Conservation (phyloP, 2,797 vertebrate species). For the Acanthopagrus latus region DNA sequence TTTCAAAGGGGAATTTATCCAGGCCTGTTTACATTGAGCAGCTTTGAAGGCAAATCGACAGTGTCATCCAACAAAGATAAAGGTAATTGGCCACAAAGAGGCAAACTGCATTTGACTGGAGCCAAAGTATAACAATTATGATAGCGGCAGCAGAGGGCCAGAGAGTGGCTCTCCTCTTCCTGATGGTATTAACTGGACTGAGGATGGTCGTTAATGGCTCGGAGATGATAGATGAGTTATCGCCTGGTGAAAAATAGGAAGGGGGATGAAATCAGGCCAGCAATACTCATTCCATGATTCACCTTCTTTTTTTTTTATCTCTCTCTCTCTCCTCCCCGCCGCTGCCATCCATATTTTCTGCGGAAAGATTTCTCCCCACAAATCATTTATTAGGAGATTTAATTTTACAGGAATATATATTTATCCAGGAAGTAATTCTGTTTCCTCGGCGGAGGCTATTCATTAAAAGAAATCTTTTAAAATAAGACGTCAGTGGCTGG, state of each 20-base stretch:
- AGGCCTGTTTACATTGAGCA: constrained; percentile 22
- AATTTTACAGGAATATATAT: constrained; percentile 63
- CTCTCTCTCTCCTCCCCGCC: no score
- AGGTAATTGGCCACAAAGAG: constrained; percentile 71
- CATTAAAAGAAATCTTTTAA: constrained; percentile 66
- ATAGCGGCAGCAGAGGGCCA: constrained; percentile 53
- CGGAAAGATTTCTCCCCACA: constrained; percentile 51
- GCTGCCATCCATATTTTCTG: constrained; percentile 41
- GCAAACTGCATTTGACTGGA: constrained; percentile 69
- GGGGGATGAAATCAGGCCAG: constrained; percentile 60
- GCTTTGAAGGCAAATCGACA: constrained; percentile 64
- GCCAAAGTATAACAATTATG: constrained; percentile 73
- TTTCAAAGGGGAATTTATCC: constrained; percentile 22
- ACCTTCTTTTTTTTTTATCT: not conserved
- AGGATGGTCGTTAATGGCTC: constrained; percentile 75
- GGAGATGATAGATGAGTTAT: constrained; percentile 79
- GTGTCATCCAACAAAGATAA: constrained; percentile 70
- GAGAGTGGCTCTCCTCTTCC: constrained; percentile 60
- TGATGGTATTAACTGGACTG: constrained; percentile 75
- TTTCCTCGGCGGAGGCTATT: constrained; percentile 53
- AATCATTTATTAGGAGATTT: constrained; percentile 70
- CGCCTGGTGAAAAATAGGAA: constrained; percentile 61
- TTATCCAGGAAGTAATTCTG: constrained; percentile 63
- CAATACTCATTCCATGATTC: constrained; percentile 57
- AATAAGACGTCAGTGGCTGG: constrained; percentile 58